Base-by-base conservation (phyloP, 37 sponge, comb jelly and placozoan genomes). In the Haliclona indistincta region DNA sequence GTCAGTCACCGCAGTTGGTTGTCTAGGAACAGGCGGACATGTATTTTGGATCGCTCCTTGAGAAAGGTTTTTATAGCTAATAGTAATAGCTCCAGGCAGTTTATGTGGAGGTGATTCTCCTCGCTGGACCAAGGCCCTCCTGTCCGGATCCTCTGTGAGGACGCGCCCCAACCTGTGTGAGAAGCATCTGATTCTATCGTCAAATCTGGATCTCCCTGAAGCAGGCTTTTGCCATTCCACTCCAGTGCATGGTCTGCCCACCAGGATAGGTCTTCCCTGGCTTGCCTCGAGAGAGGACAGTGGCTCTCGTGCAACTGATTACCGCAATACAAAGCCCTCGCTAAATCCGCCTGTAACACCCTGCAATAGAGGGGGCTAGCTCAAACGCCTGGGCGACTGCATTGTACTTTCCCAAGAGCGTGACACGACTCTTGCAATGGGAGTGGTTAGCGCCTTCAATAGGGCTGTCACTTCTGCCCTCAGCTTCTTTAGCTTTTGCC, bases 171-270 rank as follows among this genome's bases (percentile, higher is more conserved):
- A 2, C 81, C 81, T 32, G 2, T 1, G 11, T 10, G 45, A 30
- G 81, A 80, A 22, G 81, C 71, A 56, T 70, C 81, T 11, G 81
- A 37, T 71, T 75, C 76, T 42, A 76, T 44, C 11, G 34, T 67
- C 23, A 75, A 13, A 39, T 39, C 45, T 13, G 81, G 53, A 10
- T 10, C 17, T 35, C 43, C 40, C 2, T 19, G n/a, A 19, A 35
- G 3, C 3, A 70, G n/a, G n/a, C 63, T 38, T 20, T 43, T 8
- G 52, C 73, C 71, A 4, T 40, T 38, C 51, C 1, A 10, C 0
- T 29, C 17, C 0, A 2, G 43, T 20, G 20, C 1, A 32, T 40
- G 42, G 52, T 29, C 22, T 11, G 54, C 7, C 76, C 64, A 75
- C 79, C 79, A 78, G 1, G 45, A 8, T 23, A 78, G 68, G 0